Percentiles rank a stretch among this genome's conserved stretches.
Evolutionary conservation across 1,140 invertebrate species (phyloP).

Genomic region (Nilaparvata lugens): DNA sequence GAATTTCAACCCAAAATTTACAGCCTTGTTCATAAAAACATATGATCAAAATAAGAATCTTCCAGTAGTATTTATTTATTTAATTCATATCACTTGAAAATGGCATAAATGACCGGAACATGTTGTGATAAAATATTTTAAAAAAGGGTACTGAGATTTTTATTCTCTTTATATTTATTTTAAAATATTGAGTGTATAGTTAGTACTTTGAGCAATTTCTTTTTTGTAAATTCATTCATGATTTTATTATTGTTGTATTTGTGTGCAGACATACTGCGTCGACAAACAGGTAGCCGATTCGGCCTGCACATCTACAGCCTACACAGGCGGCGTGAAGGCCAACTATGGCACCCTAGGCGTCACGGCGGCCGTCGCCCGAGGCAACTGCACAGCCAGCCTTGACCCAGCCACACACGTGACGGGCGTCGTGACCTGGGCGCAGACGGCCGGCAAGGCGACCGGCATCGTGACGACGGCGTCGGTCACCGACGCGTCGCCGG

Average conservation of each 20-base stretch:
- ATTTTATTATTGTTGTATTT: too few species aligned
- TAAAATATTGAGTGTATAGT: too few species aligned
- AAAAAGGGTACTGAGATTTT: too few species aligned
- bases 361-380: constrained; percentile 47
- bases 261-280: constrained; percentile 68
- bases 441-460: constrained; percentile 43
- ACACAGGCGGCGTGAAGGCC: constrained; percentile 72
- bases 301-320: constrained; percentile 72
- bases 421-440: constrained; percentile 50
- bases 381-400: constrained; percentile 44
- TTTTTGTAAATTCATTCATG: too few species aligned
- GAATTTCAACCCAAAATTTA: too few species aligned
- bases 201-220: too few species aligned
- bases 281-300: constrained; percentile 75
- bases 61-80: too few species aligned
- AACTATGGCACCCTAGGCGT: constrained; percentile 66
- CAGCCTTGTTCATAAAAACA: neutral
- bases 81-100: too few species aligned
- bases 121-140: too few species aligned
- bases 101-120: too few species aligned
- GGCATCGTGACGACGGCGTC: constrained; percentile 9
- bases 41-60: too few species aligned
- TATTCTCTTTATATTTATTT: too few species aligned
- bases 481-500: constrained; percentile 52
- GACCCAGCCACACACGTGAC: constrained; percentile 38